phyloP scores from a whole-genome alignment of 2,888 invertebrate species.

The Sinopyrophorus schimmeli region DNA sequence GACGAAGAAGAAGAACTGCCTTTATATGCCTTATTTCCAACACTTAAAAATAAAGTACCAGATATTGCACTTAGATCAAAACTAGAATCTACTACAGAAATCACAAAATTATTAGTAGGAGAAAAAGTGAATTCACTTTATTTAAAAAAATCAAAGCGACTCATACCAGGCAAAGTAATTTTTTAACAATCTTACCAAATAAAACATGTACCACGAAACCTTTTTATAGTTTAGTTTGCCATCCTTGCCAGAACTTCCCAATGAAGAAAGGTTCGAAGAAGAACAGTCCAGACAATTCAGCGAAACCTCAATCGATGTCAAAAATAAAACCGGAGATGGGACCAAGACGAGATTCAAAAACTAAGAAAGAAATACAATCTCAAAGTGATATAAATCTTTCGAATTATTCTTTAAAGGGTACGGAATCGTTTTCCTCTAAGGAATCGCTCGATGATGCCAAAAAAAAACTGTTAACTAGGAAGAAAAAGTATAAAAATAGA shows the following conservation, averaged over 20 bases:
- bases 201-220: too few species aligned
- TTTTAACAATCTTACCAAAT: too few species aligned
- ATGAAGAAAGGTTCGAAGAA: slow-evolving; percentile 8
- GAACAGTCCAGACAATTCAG: background rate
- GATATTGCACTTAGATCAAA: background rate
- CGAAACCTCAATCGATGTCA: background rate
- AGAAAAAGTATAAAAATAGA: slow-evolving; percentile 7
- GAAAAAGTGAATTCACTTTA: slow-evolving; percentile 43
- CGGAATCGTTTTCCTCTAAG: background rate
- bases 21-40: slow-evolving; percentile 43
- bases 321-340: background rate
- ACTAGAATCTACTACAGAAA: slow-evolving; percentile 39
- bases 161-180: slow-evolving; percentile 28
- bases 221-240: slow-evolving; percentile 8
- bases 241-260: slow-evolving; percentile 8
- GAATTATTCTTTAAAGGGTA: background rate
- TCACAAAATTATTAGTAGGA: slow-evolving; percentile 45
- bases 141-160: slow-evolving; percentile 39
- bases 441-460: background rate
- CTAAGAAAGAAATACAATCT: background rate
- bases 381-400: background rate
- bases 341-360: background rate
- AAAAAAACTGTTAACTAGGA: slow-evolving; percentile 6
- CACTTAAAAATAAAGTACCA: slow-evolving; percentile 36
- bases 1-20: slow-evolving; percentile 37